Conservation (phyloP, 2,888 invertebrate species). For the Drosophila helvetica region DNA sequence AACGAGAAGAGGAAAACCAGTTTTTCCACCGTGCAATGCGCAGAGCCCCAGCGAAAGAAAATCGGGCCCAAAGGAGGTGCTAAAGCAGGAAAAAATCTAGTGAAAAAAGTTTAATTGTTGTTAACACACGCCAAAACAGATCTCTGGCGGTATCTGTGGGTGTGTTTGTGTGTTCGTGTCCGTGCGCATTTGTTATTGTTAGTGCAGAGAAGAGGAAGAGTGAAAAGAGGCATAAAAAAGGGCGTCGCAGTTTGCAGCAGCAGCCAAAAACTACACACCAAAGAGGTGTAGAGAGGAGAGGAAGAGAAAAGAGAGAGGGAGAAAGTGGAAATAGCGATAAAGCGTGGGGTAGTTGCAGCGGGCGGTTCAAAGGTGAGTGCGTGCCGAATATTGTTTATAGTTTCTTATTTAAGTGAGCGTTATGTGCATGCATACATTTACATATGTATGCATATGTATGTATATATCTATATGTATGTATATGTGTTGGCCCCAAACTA, state of each 20-base stretch:
- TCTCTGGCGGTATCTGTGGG: conserved; percentile 10
- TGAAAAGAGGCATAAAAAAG: conserved; percentile 61
- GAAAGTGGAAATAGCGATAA: conserved; percentile 22
- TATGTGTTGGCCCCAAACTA: not conserved
- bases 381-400: conserved; percentile 71
- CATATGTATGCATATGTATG: not conserved
- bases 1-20: not conserved
- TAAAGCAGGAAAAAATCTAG: conserved; percentile 50
- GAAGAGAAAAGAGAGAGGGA: conserved; percentile 8
- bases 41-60: conserved; percentile 50
- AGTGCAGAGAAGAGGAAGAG: conserved; percentile 10
- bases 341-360: conserved; percentile 32
- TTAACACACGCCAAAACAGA: conserved; percentile 45
- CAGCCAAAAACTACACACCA: conserved; percentile 46
- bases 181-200: conserved; percentile 41
- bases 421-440: not conserved
- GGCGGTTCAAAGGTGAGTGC: conserved; percentile 64
- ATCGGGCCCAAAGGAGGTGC: conserved; percentile 45
- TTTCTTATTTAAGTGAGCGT: conserved; percentile 37
- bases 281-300: conserved; percentile 16
- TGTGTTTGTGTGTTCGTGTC: conserved; percentile 30
- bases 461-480: too few species aligned
- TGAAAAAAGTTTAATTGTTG: conserved; percentile 52
- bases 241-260: conserved; percentile 70
- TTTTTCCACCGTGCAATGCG: conserved; percentile 49